Evolutionary conservation across 2,113 vertebrate genomes (phyloP), one percentile per base, ranked within the genome.

Genomic region (Phyllostomus hastatus): DNA sequence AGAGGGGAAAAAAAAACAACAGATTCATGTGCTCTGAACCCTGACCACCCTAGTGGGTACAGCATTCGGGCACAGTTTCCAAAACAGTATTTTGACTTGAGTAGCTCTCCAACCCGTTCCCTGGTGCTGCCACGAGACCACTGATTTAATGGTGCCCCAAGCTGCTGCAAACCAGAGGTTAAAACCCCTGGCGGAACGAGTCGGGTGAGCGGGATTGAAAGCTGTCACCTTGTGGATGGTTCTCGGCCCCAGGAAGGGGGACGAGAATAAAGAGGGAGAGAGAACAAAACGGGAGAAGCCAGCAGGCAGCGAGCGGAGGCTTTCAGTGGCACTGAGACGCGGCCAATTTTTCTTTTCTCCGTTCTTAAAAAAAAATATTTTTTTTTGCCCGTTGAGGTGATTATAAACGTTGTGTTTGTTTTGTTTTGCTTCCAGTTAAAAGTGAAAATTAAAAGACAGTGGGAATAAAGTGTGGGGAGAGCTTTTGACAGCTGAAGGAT

Each of bases 391-490:
- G 97, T 97, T 76, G 91, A 96, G 89, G 95, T 95, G 64, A 97
- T 98, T 97, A 96, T 96, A 97, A 97, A 97, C 83, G 92, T 79
- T 79, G 94, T 96, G 92, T 97, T 95, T 98, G 95, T 91, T 92
- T 97, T 97, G 61, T 91, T 96, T 98, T 94, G 95, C 96, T 76
- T 92, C 97, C 96, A 73, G 92, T 92, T 85, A 94, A 96, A 98
- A 97, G 96, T 94, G 94, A 97, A 97, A 98, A 84, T 94, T 95
- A 33, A 96, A 97, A 97, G 50, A 78, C 91, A 89, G 96, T 93
- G 48, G 72, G 96, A 94, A 95, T 97, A 95, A 96, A 97, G 67
- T 93, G 46, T 86, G 24, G 72, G 57, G 87, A 92, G 87, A 95
- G 92, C 89, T 50, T 70, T 93, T 97, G 93, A 98, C 96, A 98